These are phyloP conservation scores for Athene noctua DNA, from an alignment of 2,113 vertebrate genomes.

Conservation along the genomic window DNA sequence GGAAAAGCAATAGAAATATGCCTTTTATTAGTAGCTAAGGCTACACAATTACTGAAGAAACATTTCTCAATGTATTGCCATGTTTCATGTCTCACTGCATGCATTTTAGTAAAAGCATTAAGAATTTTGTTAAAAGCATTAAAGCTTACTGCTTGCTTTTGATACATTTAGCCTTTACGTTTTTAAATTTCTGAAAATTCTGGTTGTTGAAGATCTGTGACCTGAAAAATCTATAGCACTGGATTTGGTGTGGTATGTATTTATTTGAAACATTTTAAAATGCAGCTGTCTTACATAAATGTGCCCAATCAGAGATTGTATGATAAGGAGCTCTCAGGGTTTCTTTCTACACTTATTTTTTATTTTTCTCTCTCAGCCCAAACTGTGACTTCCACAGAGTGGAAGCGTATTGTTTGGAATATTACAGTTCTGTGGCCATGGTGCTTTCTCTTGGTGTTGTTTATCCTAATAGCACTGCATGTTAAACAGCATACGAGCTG, in stretches of 20 bases:
- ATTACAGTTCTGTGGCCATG: conserved; percentile 40
- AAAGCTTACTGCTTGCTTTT: background rate
- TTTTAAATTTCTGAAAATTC: background rate
- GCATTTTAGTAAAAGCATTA: background rate
- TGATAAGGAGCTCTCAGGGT: background rate
- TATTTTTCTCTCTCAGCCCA: background rate
- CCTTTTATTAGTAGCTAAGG: background rate
- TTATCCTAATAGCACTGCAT: conserved; percentile 72
- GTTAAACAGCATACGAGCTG: conserved; percentile 71
- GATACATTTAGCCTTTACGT: background rate
- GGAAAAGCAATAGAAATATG: background rate
- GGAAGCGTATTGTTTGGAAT: conserved; percentile 4
- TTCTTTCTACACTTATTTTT: background rate
- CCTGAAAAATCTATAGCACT: background rate
- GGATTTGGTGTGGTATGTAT: background rate
- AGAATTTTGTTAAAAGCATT: background rate
- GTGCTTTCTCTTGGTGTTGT: conserved; percentile 65
- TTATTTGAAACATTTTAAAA: background rate
- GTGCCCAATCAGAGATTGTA: background rate
- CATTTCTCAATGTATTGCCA: background rate
- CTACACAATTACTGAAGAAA: background rate
- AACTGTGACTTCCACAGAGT: conserved; percentile 28
- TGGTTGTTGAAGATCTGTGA: background rate
- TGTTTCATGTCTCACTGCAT: background rate
- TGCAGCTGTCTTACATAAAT: background rate